Percentiles rank a stretch among this genome's conserved stretches.
These are phyloP conservation scores for Notodonta ziczac DNA, from an alignment of 2,888 invertebrate genomes.

Conservation along the genomic window DNA sequence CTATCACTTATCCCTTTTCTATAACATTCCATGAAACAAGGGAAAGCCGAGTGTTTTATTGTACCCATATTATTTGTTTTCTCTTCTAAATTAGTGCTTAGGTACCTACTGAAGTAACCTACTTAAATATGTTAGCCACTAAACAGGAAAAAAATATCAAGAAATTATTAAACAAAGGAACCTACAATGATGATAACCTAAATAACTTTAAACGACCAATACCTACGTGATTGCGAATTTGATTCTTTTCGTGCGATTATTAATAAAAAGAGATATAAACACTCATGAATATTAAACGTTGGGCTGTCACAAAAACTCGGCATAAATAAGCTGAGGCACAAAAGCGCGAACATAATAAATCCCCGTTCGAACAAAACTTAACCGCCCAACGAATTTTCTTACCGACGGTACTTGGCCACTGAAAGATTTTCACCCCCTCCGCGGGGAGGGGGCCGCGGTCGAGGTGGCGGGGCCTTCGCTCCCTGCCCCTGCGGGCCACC, in stretches of 20 bases:
- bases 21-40: too few species aligned
- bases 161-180: neutral
- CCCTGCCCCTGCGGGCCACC: constrained; percentile 82
- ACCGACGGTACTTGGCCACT: constrained; percentile 73
- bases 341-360: constrained; percentile 22
- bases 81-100: too few species aligned
- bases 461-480: constrained; percentile 83
- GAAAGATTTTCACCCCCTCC: constrained; percentile 76
- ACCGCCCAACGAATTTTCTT: constrained; percentile 60
- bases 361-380: constrained; percentile 24
- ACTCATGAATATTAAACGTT: constrained; percentile 22
- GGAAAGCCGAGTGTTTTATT: too few species aligned
- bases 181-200: neutral
- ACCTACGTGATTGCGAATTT: constrained; percentile 15
- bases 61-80: too few species aligned
- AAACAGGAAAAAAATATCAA: neutral
- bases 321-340: constrained; percentile 22
- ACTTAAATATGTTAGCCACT: neutral
- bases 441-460: constrained; percentile 62
- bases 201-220: constrained; percentile 3
- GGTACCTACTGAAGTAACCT: neutral
- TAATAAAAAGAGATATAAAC: constrained; percentile 26
- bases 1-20: too few species aligned
- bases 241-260: constrained; percentile 20
- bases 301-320: constrained; percentile 19